phyloP scores from a whole-genome alignment of 2,113 vertebrate species.

The Chionomys nivalis region DNA sequence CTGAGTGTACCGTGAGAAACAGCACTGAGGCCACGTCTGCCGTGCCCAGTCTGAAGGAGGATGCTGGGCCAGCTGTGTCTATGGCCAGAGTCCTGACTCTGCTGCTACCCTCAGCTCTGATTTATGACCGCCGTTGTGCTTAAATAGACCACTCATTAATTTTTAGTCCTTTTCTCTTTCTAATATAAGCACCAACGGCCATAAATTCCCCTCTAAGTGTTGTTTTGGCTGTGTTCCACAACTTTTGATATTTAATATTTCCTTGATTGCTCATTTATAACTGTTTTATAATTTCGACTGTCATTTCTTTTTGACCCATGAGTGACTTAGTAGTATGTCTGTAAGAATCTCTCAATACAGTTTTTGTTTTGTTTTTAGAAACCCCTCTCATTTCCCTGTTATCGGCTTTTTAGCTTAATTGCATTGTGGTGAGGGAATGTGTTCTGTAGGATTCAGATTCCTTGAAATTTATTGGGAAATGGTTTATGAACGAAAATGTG shows the following conservation, averaged over 20 bases:
- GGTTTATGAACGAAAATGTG: background rate
- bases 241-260: conserved; percentile 54
- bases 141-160: conserved; percentile 30
- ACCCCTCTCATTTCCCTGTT: background rate
- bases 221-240: conserved; percentile 51
- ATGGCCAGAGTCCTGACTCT: background rate
- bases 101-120: background rate
- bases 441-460: background rate
- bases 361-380: background rate
- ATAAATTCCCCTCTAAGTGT: conserved; percentile 54
- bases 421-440: background rate
- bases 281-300: conserved; percentile 60
- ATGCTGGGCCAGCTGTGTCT: background rate
- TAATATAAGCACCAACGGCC: conserved; percentile 6
- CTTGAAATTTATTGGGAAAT: conserved; percentile 21
- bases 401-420: conserved; percentile 49
- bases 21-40: background rate
- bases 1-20: background rate
- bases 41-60: too few relatives aligned
- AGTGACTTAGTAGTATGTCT: conserved; percentile 37
- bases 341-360: background rate
- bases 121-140: conserved; percentile 1
- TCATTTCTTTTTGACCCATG: conserved; percentile 45
- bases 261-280: conserved; percentile 53
- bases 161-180: conserved; percentile 14